These are phyloP conservation scores for Stenotaenia linearis DNA, from an alignment of 2,888 invertebrate genomes.

Conservation along the genomic window DNA sequence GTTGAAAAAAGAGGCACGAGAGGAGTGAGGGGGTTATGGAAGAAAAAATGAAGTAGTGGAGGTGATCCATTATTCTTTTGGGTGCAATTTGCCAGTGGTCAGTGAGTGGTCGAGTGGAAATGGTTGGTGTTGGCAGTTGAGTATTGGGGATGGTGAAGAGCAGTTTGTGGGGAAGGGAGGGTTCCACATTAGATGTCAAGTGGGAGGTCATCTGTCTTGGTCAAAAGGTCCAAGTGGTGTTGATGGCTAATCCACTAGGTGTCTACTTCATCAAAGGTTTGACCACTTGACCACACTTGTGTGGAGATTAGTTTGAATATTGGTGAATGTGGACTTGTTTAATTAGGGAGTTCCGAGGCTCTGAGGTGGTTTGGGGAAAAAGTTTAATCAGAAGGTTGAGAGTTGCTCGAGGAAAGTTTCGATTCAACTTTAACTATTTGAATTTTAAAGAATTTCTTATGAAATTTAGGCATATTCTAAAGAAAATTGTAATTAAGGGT, in stretches of 20 bases:
- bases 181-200: background rate
- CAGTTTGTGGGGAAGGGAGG: background rate
- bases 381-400: too few relatives aligned
- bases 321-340: background rate
- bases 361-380: background rate
- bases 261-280: background rate
- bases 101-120: constrained; percentile 19
- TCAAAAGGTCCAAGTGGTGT: constrained; percentile 15
- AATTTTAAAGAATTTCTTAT: too few relatives aligned
- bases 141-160: background rate
- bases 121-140: constrained; percentile 20
- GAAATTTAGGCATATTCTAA: too few relatives aligned
- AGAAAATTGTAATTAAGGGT: too few relatives aligned
- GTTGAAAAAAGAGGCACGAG: background rate
- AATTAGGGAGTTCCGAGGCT: background rate
- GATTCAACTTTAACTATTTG: too few relatives aligned
- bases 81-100: constrained; percentile 21
- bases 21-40: background rate
- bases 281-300: background rate
- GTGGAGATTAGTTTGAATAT: background rate
- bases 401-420: too few relatives aligned
- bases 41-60: background rate
- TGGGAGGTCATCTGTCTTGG: constrained; percentile 26
- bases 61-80: constrained; percentile 13
- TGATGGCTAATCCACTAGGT: constrained; percentile 19